A percentile compares a stretch with the other conserved stretches of the same genome.
Evolutionary conservation across 2,113 vertebrate species (phyloP).

Genomic region (Plecotus auritus): DNA sequence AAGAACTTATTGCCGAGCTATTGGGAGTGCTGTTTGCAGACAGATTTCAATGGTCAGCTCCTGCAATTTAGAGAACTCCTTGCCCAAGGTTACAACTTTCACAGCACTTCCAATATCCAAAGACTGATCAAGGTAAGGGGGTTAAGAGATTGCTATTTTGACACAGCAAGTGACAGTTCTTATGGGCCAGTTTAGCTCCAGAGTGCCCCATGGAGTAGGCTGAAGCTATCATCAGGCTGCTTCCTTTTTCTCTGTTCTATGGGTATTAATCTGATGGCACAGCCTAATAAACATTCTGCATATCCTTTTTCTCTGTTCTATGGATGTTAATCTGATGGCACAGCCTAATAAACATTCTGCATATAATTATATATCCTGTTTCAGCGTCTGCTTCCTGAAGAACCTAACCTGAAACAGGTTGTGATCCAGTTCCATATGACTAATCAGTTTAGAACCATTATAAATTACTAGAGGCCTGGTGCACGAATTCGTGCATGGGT

Average conservation of each 20-base stretch:
- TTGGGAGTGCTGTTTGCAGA: background rate
- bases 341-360: background rate
- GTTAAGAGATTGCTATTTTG: background rate
- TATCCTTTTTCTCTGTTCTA: background rate
- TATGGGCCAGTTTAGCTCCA: background rate
- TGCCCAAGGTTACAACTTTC: background rate
- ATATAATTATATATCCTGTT: background rate
- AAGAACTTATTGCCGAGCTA: background rate
- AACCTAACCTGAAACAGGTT: background rate
- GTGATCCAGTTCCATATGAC: background rate
- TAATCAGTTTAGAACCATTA: background rate
- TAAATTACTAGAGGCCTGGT: background rate
- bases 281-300: background rate
- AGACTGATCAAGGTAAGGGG: background rate
- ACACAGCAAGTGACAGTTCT: background rate
- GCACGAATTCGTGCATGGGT: too few relatives aligned
- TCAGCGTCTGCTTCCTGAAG: background rate
- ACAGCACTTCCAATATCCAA: background rate
- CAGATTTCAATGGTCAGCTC: background rate
- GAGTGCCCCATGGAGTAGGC: background rate
- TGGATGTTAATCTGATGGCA: fast-evolving
- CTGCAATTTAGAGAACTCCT: background rate
- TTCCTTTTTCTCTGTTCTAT: background rate
- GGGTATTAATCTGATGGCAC: background rate
- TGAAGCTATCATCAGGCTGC: background rate